Evolutionary conservation across 2,888 invertebrate species (phyloP).

Genomic region (Dasysyrphus albostriatus): DNA sequence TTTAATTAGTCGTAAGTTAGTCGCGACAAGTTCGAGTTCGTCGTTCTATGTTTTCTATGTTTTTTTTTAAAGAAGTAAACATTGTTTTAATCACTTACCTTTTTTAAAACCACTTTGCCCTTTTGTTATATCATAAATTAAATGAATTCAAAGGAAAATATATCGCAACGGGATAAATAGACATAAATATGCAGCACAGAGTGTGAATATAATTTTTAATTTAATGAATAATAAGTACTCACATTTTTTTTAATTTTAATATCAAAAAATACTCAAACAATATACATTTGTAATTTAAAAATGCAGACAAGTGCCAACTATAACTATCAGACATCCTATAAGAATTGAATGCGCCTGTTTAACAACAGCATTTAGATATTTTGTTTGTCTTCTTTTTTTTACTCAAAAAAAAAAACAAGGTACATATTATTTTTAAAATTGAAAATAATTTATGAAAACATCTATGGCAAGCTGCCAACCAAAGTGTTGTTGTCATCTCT

Average conservation of each 20-base stretch:
- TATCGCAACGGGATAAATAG: too few species aligned
- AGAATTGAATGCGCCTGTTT: background rate
- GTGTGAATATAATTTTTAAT: background rate
- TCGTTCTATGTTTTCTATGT: too few species aligned
- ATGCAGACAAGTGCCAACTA: background rate
- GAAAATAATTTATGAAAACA: constrained; percentile 8
- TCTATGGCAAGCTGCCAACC: constrained; percentile 28
- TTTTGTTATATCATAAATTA: too few species aligned
- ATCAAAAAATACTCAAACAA: background rate
- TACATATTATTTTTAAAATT: constrained; percentile 18
- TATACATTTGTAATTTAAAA: background rate
- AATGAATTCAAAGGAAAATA: too few species aligned
- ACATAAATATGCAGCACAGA: too few species aligned
- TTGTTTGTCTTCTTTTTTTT: background rate
- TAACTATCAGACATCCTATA: background rate
- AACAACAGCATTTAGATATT: background rate
- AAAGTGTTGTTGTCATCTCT: constrained; percentile 21
- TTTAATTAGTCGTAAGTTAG: too few species aligned
- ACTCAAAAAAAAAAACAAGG: background rate
- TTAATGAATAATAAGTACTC: background rate
- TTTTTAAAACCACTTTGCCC: too few species aligned
- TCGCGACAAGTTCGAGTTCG: too few species aligned
- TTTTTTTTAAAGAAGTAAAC: too few species aligned
- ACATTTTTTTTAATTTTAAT: background rate
- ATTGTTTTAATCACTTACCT: too few species aligned